Percentiles rank a stretch among this genome's conserved stretches.
These are phyloP conservation scores for Lepus americanus DNA, from an alignment of 2,113 vertebrate genomes.

Conservation along the genomic window DNA sequence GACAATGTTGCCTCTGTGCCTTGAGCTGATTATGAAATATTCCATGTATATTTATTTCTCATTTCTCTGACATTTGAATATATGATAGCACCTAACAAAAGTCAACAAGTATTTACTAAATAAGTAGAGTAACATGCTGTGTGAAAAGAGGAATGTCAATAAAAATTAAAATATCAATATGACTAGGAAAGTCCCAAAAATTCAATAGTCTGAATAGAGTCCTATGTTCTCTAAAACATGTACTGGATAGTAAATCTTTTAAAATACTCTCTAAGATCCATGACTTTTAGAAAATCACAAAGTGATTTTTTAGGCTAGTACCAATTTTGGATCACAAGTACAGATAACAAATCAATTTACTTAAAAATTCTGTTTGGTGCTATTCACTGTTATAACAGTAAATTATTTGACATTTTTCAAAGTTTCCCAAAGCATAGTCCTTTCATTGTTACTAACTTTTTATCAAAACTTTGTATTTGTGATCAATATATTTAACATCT, in stretches of 20 bases:
- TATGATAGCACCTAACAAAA: not conserved
- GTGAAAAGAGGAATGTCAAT: not conserved
- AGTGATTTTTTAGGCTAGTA: not conserved
- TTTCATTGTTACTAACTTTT: not conserved
- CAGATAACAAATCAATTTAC: not conserved
- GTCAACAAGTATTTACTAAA: not conserved
- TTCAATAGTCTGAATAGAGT: not conserved
- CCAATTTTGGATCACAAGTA: not conserved
- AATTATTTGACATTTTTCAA: not conserved
- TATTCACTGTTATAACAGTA: not conserved
- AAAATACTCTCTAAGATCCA: not conserved
- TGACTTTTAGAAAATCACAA: not conserved
- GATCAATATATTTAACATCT: slow-evolving; percentile 1
- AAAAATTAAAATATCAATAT: not conserved
- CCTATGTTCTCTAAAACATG: not conserved
- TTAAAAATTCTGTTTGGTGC: slow-evolving; percentile 5
- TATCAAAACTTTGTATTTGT: not conserved
- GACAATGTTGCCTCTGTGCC: not conserved
- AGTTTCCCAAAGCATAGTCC: not conserved
- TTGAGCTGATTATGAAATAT: not conserved
- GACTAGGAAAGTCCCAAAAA: not conserved
- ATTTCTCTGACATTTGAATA: not conserved
- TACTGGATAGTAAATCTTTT: not conserved
- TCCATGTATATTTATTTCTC: not conserved
- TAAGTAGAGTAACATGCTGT: not conserved